Percentiles rank a stretch among this genome's conserved stretches.
phyloP scores from a whole-genome alignment of 2,113 vertebrate species.

The Pelobates fuscus region DNA sequence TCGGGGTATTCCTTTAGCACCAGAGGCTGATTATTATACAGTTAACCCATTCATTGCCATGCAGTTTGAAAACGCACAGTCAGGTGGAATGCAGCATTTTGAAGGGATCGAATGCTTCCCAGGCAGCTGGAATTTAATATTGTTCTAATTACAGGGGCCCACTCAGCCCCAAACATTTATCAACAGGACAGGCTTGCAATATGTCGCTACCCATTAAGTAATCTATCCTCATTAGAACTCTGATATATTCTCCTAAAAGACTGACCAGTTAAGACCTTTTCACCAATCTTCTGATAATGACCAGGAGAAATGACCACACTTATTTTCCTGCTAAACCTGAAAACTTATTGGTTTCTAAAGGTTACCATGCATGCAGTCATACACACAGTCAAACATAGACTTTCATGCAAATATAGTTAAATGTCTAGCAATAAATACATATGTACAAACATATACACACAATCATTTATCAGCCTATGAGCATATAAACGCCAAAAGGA shows the following conservation, averaged over 20 bases:
- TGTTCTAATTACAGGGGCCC: slow-evolving; percentile 24
- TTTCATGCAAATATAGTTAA: no score
- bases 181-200: slow-evolving; percentile 25
- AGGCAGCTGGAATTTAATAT: slow-evolving; percentile 19
- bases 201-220: slow-evolving; percentile 29
- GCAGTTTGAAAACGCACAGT: background rate
- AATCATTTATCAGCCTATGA: no score
- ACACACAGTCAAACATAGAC: no score
- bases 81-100: background rate
- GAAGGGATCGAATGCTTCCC: background rate
- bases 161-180: slow-evolving; percentile 21
- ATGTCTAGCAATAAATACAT: no score
- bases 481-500: no score
- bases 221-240: slow-evolving; percentile 21
- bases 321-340: background rate
- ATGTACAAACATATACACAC: background rate
- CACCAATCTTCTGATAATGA: background rate
- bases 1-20: background rate
- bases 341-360: background rate
- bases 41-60: background rate
- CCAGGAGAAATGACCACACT: background rate
- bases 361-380: no score
- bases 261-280: slow-evolving; percentile 7
- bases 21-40: background rate
- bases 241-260: slow-evolving; percentile 20